Base-by-base conservation (phyloP, 2,888 invertebrate genomes). In the Drosophila seclusa region DNA sequence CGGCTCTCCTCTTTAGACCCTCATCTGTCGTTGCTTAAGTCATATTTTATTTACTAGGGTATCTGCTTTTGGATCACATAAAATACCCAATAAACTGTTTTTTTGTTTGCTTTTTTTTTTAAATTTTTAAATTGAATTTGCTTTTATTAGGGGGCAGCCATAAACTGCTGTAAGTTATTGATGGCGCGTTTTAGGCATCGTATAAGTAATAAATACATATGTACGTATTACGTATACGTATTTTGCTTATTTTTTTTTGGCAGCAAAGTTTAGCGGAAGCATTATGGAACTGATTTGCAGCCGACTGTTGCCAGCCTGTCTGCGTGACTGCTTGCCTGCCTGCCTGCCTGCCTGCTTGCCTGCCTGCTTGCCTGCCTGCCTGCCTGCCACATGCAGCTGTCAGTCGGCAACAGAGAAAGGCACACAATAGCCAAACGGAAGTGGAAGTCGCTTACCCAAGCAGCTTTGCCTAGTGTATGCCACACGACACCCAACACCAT, bases 311-410 rank as follows among this genome's bases (percentile, higher is more conserved):
- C 38, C 59, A 45, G 45, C 4, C 21, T 24, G 45, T 45, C 16
- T 16, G 45, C 24, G 24, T 21, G 45, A 21, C 13, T 45, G 21
- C n/a, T 34, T 49, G 45, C 21, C 13, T 45, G 13, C 27, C 8
- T 49, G 58, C 10, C 24, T 45, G 8, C 31, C 8, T 31, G 31
- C 29, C 0, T 29, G 29, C 29, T 0, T 29, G 29, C 29, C 8
- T 45, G 27, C 27, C 57, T 36, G 48, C 16, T 0, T 34, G 21
- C 34, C 45, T 45, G 40, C 52, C n/a, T 65, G 68, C 58, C 24
- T 66, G 66, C 11, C 90, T 76, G 89, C 87, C 90, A 90, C 86
- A 66, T 86, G 83, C 89, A 84, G 87, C 70, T 88, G 90, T 68
- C 83, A 67, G 82, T 61, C 61, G 57, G 66, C 21, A 50, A 36